These are phyloP conservation scores for Poecilia velifera DNA, from an alignment of 2,797 vertebrate species.

Conservation along the genomic window DNA sequence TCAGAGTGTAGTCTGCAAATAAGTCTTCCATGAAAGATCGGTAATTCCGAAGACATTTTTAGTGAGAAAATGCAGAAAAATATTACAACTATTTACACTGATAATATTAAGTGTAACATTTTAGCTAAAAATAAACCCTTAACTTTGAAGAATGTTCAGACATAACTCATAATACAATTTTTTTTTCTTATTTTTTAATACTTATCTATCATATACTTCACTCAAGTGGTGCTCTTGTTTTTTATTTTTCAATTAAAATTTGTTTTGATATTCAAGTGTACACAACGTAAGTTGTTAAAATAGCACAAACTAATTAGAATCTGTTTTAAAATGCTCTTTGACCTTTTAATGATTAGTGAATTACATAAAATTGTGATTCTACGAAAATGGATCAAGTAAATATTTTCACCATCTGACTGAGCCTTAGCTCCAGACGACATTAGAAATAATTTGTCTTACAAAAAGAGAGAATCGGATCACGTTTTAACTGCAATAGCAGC, in stretches of 20 bases:
- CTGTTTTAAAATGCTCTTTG: not conserved
- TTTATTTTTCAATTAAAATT: not conserved
- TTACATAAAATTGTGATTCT: not conserved
- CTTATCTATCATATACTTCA: not conserved
- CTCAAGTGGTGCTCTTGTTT: not conserved
- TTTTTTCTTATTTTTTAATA: not conserved
- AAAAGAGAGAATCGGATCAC: not conserved
- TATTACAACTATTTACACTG: not conserved
- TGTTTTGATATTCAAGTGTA: not conserved
- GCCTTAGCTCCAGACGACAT: not conserved
- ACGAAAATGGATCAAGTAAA: not conserved
- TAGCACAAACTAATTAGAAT: not conserved
- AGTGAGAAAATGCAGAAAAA: not conserved
- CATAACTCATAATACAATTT: not conserved
- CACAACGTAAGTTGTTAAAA: not conserved
- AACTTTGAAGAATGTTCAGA: not conserved
- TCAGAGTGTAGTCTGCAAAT: not conserved
- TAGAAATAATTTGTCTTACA: not conserved
- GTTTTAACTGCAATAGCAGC: conserved; percentile 4
- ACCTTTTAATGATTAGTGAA: not conserved
- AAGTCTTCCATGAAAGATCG: not conserved
- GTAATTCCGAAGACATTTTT: not conserved
- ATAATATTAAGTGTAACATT: not conserved
- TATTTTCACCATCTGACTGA: not conserved
- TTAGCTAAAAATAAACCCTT: not conserved